Conservation (phyloP, 2,888 invertebrate genomes). For the Chrysodeixis includens region DNA sequence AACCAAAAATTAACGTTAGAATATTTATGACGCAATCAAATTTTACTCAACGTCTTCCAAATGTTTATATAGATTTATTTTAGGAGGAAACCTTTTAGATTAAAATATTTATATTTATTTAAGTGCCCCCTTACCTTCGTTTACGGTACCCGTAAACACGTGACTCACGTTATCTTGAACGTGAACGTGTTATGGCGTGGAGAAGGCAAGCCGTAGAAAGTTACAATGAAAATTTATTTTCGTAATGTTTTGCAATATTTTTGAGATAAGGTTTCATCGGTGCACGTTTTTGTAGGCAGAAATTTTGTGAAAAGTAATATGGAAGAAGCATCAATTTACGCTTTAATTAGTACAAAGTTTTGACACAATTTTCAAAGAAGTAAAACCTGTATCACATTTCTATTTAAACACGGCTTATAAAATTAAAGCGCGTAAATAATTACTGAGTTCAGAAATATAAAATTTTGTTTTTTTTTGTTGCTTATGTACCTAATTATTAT, state of each 20-base stretch:
- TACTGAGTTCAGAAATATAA: too few species aligned
- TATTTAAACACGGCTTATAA: too few species aligned
- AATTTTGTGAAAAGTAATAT: too few species aligned
- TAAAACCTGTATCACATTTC: too few species aligned
- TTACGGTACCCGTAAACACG: constrained; percentile 66
- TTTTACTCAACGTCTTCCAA: neutral
- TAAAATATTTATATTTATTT: constrained; percentile 78
- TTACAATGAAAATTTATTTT: neutral
- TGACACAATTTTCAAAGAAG: too few species aligned
- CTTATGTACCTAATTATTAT: too few species aligned
- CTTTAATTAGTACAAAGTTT: too few species aligned
- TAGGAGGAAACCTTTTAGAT: constrained; percentile 48
- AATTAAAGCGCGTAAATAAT: too few species aligned
- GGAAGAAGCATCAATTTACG: too few species aligned
- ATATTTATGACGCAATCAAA: neutral
- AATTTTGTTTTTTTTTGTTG: too few species aligned
- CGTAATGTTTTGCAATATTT: neutral
- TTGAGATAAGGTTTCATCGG: neutral
- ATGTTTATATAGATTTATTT: neutral
- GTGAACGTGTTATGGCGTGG: constrained; percentile 30
- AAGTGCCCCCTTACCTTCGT: constrained; percentile 65
- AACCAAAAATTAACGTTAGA: constrained; percentile 8
- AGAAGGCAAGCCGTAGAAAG: constrained; percentile 8
- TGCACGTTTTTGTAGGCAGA: neutral
- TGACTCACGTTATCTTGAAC: constrained; percentile 61